A percentile compares a stretch with the other conserved stretches of the same genome.
Evolutionary conservation across 2,888 invertebrate species (phyloP).

Genomic region (Nudaria mundana): DNA sequence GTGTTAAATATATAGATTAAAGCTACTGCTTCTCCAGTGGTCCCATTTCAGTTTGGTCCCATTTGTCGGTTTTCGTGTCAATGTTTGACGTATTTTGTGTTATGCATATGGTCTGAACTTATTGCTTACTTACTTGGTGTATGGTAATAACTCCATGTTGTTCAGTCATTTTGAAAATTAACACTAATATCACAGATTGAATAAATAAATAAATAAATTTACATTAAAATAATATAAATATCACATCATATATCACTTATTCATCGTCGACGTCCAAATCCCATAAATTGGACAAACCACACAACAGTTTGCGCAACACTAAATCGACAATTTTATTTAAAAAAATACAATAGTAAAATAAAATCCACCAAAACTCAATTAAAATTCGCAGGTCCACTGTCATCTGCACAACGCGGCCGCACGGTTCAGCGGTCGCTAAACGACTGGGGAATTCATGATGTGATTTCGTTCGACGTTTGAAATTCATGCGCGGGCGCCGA

Average conservation of each 20-base stretch:
- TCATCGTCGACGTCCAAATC: constrained; percentile 57
- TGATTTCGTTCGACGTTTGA: constrained; percentile 27
- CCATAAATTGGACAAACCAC: constrained; percentile 39
- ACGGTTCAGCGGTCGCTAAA: constrained; percentile 38
- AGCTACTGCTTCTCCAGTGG: too few relatives aligned
- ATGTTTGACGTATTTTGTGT: too few relatives aligned
- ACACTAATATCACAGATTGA: constrained; percentile 70
- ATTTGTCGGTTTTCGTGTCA: too few relatives aligned
- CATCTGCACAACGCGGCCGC: constrained; percentile 47
- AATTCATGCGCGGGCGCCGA: constrained; percentile 46
- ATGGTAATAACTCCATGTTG: constrained; percentile 64
- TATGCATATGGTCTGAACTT: too few relatives aligned
- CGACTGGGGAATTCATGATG: constrained; percentile 34
- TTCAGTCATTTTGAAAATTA: constrained; percentile 46
- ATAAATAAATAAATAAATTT: constrained; percentile 54
- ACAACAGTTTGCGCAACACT: constrained; percentile 39
- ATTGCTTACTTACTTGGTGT: constrained; percentile 66
- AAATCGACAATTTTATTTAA: constrained; percentile 59
- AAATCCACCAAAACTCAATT: constrained; percentile 57
- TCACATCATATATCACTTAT: constrained; percentile 37
- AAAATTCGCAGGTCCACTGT: constrained; percentile 47
- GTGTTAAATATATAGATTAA: too few relatives aligned
- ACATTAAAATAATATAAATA: constrained; percentile 13
- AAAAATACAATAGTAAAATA: constrained; percentile 66
- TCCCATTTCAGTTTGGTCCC: too few relatives aligned